Base-by-base conservation (phyloP, 2,888 invertebrate species). In the Diplazon laetatorius region DNA sequence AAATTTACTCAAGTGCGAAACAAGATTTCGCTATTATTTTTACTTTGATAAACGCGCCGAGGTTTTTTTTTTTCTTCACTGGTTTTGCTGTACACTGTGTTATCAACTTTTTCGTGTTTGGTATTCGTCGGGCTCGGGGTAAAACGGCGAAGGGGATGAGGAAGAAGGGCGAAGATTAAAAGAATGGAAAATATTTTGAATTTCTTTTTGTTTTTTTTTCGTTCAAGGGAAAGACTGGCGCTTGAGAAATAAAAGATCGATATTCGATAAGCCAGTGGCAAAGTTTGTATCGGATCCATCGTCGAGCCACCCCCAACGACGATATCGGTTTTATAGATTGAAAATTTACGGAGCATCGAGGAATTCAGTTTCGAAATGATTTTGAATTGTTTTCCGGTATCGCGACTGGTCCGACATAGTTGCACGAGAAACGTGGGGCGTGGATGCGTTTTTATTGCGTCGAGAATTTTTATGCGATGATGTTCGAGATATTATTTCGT, bases 261-360 rank as follows among this genome's bases (percentile, higher is more conserved):
- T 59, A 20, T n/a, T 10, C 22, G 63, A 46, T 63, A 63, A 63
- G 63, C 63, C 63, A 10, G 25, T 59, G 63, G 63, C 63, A 50
- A 59, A 63, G 16, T 63, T 50, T 63, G 30, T 46, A 46, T 63
- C 63, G 30, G 46, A 63, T 63, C 63, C 18, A 20, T 39, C 20
- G 20, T 30, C 30, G 30, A 30, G 30, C 59, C 9, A 39, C 39
- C n/a, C 10, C 42, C 6, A 22, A 22, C 39, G 63, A 25, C 46
- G 37, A 63, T 46, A 63, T 63, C 48, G 37, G 63, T 63, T n/a
- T 63, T 63, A 63, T 63, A 63, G 63, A 63, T 46, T 63, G 63
- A 50, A 63, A 48, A 63, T 63, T 63, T 46, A 63, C 63, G 46
- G 57, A 37, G 18, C 18, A 16, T 20, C 57, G 37, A 57, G 48